Evolutionary conservation across 2,113 vertebrate genomes (phyloP).

Genomic region (Bos taurus): DNA sequence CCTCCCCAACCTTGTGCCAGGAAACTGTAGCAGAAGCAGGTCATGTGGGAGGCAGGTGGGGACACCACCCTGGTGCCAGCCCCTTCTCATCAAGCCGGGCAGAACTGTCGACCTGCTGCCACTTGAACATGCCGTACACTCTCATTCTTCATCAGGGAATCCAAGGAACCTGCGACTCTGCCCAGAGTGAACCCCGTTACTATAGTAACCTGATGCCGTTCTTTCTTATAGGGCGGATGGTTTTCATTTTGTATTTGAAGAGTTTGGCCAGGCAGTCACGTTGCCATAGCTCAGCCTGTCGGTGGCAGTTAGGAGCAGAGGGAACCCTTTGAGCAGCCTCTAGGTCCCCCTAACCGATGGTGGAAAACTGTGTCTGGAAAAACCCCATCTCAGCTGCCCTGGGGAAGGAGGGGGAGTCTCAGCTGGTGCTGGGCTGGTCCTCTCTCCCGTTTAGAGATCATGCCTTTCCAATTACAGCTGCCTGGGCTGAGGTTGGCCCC

Average conservation of each 20-base stretch:
- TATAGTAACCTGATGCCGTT: conserved; percentile 58
- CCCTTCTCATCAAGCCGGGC: neutral
- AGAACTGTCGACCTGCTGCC: neutral
- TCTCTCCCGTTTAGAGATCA: neutral
- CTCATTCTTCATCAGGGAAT: neutral
- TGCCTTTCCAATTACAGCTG: neutral
- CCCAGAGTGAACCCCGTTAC: conserved; percentile 72
- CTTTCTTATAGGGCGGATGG: neutral
- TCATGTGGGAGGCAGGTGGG: neutral
- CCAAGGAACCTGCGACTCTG: conserved; percentile 37
- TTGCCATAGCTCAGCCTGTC: conserved; percentile 23
- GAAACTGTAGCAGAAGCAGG: neutral
- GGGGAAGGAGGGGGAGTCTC: neutral
- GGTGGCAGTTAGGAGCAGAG: neutral
- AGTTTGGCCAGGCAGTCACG: neutral
- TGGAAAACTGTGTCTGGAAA: neutral
- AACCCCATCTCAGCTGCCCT: neutral
- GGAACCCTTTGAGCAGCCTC: neutral
- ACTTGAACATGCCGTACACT: neutral
- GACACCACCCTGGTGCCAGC: too few relatives aligned
- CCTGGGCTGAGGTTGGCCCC: neutral
- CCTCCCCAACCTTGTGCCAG: too few relatives aligned
- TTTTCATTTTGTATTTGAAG: conserved; percentile 41
- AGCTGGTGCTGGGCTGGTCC: neutral
- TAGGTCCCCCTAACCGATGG: neutral